A percentile compares a stretch with the other conserved stretches of the same genome.
phyloP scores from a whole-genome alignment of 2,113 vertebrate species.

The Cacatua alba region DNA sequence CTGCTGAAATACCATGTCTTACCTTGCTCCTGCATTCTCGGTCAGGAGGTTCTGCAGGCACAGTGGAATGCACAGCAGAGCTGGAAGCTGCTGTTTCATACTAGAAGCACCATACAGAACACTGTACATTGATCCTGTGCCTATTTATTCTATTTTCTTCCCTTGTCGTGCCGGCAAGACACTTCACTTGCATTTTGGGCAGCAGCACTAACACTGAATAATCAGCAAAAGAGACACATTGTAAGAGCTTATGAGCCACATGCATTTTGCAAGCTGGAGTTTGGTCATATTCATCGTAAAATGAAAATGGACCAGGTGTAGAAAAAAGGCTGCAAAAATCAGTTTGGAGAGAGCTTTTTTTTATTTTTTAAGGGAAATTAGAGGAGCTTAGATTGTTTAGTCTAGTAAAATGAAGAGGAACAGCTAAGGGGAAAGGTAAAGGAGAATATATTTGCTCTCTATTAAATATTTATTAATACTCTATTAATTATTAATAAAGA shows the following conservation, averaged over 20 bases:
- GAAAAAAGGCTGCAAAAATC: constrained; percentile 11
- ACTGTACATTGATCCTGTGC: background rate
- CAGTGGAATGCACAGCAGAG: background rate
- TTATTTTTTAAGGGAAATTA: background rate
- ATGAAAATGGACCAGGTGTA: background rate
- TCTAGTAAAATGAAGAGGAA: constrained; percentile 28
- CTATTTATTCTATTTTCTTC: background rate
- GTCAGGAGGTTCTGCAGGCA: background rate
- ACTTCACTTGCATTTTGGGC: background rate
- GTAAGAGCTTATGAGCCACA: background rate
- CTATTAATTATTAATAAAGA: constrained; percentile 52
- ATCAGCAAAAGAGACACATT: background rate
- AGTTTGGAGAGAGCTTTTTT: background rate
- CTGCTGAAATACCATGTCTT: background rate
- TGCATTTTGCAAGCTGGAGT: background rate
- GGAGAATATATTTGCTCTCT: constrained; percentile 38
- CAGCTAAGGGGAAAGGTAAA: constrained; percentile 39
- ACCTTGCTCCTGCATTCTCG: background rate
- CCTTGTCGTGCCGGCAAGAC: background rate
- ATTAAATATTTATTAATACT: constrained; percentile 58
- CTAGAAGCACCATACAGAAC: background rate
- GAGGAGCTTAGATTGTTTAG: constrained; percentile 33
- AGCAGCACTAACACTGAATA: background rate
- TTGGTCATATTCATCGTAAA: background rate
- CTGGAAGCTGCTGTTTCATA: background rate